Base-by-base conservation (phyloP, 2,797 vertebrate genomes). In the Myotis vivesi region DNA sequence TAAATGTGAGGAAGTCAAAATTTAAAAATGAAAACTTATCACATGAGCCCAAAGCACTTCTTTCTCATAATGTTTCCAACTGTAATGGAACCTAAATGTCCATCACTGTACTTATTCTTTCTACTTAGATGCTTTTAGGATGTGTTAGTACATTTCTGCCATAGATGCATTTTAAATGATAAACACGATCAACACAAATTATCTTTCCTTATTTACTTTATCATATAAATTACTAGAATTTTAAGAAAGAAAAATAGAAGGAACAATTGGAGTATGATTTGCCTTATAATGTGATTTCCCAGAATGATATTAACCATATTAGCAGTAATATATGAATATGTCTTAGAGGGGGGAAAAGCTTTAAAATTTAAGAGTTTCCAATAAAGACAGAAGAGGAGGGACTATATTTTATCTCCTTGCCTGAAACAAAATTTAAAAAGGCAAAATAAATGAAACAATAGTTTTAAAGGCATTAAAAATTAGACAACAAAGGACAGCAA, bases 171-270 rank as follows among this genome's bases (percentile, higher is more conserved):
- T 92, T 93, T 79, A 93, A 89, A 84, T 62, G 4, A 89, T 46
- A 95, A 87, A 88, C 6, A 77, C 85, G 12, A 19, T 22, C 8
- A 49, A 46, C 46, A 93, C 2, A 36, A 75, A 81, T 77, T 13
- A 77, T 59, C 16, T 51, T 82, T 53, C 3, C 19, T 44, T 94
- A 8, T 11, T 92, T 90, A 94, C 71, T 91, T 89, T 96, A 76
- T 73, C 23, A 71, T 49, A 79, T 73, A 68, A 90, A 81, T 68
- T 88, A 79, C 20, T 62, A 91, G 85, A 36, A 80, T 10, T 90
- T 93, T 25, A 19, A 66, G 59, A 79, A 55, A 69, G 36, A 83
- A 91, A 94, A 87, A 75, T 17, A n/a, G 7, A 75, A 72, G 28
- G 22, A 86, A 23, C 20, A 53, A 72, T 5, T 94, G 20, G 3